A percentile compares a stretch with the other conserved stretches of the same genome.
These are phyloP conservation scores for Philypnodon macrostomus DNA, from an alignment of 2,797 vertebrate genomes.

Conservation along the genomic window DNA sequence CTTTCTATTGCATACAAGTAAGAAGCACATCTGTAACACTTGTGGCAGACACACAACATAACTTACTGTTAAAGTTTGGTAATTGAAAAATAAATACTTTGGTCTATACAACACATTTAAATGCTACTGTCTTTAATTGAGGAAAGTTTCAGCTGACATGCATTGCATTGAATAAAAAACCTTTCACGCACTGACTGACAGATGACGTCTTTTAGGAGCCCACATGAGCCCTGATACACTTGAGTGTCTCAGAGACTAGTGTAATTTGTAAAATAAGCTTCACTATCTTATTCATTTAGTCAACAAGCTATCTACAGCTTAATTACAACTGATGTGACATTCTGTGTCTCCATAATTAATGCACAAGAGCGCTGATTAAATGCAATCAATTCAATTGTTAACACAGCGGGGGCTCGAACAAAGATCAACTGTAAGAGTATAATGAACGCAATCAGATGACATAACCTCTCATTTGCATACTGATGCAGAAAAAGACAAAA, in stretches of 20 bases:
- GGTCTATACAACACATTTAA: too few relatives aligned
- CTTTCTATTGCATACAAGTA: not conserved
- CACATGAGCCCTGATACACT: constrained; percentile 21
- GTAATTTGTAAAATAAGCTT: constrained; percentile 40
- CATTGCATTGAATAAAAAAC: constrained; percentile 14
- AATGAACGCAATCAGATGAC: constrained; percentile 68
- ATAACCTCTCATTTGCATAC: constrained; percentile 59
- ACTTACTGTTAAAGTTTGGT: too few relatives aligned
- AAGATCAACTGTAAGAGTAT: constrained; percentile 63
- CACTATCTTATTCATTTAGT: constrained; percentile 47
- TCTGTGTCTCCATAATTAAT: constrained; percentile 67
- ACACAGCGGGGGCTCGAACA: constrained; percentile 59
- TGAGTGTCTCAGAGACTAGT: constrained; percentile 24
- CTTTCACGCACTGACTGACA: constrained; percentile 5
- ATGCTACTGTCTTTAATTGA: too few relatives aligned
- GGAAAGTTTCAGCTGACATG: too few relatives aligned
- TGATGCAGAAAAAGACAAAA: constrained; percentile 26
- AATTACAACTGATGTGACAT: constrained; percentile 69
- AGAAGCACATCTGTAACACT: too few relatives aligned
- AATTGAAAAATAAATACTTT: too few relatives aligned
- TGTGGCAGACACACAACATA: too few relatives aligned
- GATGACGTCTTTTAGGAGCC: constrained; percentile 12
- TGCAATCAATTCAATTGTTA: constrained; percentile 72
- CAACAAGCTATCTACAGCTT: constrained; percentile 61
- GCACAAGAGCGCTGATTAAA: constrained; percentile 72